Evolutionary conservation across 2,113 vertebrate genomes (phyloP).

Genomic region (Aphelocoma coerulescens): DNA sequence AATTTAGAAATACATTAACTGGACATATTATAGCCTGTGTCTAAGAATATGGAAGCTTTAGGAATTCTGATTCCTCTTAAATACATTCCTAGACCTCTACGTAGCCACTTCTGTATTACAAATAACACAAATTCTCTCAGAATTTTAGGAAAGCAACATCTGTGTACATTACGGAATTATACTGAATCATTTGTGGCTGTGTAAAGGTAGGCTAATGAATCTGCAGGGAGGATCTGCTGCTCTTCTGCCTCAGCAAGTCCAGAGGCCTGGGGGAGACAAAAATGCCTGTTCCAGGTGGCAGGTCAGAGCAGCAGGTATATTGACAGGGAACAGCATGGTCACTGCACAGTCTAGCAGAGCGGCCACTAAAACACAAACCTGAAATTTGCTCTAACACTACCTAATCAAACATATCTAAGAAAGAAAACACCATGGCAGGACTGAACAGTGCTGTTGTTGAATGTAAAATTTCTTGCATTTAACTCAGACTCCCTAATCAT

Average conservation of each 20-base stretch:
- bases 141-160: neutral
- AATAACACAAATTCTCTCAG: neutral
- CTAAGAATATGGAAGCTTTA: neutral
- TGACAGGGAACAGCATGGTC: neutral
- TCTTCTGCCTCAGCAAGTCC: neutral
- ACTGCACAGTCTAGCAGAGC: neutral
- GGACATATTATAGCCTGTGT: neutral
- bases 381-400: neutral
- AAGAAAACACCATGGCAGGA: neutral
- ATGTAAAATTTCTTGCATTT: neutral
- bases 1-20: neutral
- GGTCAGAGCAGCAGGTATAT: neutral
- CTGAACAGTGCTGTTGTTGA: neutral
- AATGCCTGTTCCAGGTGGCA: neutral
- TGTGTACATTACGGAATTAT: neutral
- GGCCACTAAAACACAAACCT: neutral
- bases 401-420: neutral
- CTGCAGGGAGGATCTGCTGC: neutral
- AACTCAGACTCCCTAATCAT: neutral
- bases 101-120: neutral
- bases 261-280: neutral
- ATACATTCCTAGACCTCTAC: neutral
- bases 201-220: neutral
- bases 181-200: neutral
- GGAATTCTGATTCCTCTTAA: neutral